phyloP scores from a whole-genome alignment of 2,113 vertebrate species.

The Lichenostomus cassidix region DNA sequence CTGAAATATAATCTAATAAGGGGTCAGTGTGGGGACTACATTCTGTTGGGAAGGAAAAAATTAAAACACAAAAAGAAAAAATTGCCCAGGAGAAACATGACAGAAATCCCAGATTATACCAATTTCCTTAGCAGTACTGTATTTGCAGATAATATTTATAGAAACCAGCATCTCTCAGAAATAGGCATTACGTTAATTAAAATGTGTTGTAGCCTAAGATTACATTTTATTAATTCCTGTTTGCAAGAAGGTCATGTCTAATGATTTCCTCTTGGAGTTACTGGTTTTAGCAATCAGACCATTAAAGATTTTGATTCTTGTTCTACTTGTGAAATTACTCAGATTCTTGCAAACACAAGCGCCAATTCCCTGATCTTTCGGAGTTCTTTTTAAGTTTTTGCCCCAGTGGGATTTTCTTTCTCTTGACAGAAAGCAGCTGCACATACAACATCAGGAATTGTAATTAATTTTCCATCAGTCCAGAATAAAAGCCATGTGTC shows the following conservation, averaged over 20 bases:
- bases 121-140: not conserved
- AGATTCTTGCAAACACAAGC: not conserved
- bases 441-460: not conserved
- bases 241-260: conserved; percentile 9
- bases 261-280: conserved; percentile 22
- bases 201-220: not conserved
- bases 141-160: conserved; percentile 11
- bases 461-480: not conserved
- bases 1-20: not conserved
- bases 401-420: not conserved
- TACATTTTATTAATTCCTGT: conserved; percentile 19
- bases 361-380: not conserved
- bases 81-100: not conserved
- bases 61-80: not conserved
- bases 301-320: not conserved
- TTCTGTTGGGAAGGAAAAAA: not conserved
- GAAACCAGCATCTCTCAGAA: not conserved
- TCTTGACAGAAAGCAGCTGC: not conserved
- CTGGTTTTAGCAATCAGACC: not conserved
- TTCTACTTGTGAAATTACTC: not conserved
- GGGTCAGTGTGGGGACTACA: not conserved
- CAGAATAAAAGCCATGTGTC: not conserved
- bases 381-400: not conserved
- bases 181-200: conserved; percentile 7
- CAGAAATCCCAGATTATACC: not conserved